Evolutionary conservation across 2,113 vertebrate genomes (phyloP).

Genomic region (Neogobius melanostomus): DNA sequence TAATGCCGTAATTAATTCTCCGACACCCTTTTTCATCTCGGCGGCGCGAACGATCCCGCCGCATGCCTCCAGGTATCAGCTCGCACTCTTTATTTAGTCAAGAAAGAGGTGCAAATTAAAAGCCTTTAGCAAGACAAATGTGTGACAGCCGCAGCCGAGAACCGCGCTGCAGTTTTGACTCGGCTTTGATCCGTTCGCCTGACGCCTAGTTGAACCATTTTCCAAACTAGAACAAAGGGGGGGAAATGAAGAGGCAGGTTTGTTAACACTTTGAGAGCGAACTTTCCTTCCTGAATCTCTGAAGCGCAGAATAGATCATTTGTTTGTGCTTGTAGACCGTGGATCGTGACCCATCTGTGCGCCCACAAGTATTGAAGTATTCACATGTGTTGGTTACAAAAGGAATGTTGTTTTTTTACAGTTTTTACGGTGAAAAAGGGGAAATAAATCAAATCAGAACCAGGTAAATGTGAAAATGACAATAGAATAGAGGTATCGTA

Average conservation of each 20-base stretch:
- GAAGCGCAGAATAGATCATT: too few relatives aligned
- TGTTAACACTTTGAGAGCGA: neutral
- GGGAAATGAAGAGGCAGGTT: neutral
- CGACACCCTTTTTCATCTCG: slow-evolving; percentile 60
- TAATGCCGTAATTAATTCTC: slow-evolving; percentile 67
- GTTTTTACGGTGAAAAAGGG: too few relatives aligned
- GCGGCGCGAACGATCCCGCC: slow-evolving; percentile 55
- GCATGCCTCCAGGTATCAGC: slow-evolving; percentile 58
- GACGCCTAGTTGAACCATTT: neutral
- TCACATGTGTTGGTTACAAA: too few relatives aligned
- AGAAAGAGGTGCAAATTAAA: slow-evolving; percentile 62
- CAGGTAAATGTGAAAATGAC: too few relatives aligned
- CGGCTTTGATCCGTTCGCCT: neutral
- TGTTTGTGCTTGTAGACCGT: too few relatives aligned
- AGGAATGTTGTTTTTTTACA: too few relatives aligned
- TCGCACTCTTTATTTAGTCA: slow-evolving; percentile 53
- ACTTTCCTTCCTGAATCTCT: too few relatives aligned
- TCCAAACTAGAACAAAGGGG: neutral
- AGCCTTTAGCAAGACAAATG: slow-evolving; percentile 24
- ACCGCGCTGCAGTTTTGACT: neutral
- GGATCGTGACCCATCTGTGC: too few relatives aligned
- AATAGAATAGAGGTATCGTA: too few relatives aligned
- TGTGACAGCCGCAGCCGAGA: slow-evolving; percentile 14
- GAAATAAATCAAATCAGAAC: too few relatives aligned
- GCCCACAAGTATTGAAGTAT: too few relatives aligned